Evolutionary conservation across 1,140 invertebrate genomes (phyloP), one percentile per base, ranked within the genome.

Genomic region (Listronotus oregonensis): DNA sequence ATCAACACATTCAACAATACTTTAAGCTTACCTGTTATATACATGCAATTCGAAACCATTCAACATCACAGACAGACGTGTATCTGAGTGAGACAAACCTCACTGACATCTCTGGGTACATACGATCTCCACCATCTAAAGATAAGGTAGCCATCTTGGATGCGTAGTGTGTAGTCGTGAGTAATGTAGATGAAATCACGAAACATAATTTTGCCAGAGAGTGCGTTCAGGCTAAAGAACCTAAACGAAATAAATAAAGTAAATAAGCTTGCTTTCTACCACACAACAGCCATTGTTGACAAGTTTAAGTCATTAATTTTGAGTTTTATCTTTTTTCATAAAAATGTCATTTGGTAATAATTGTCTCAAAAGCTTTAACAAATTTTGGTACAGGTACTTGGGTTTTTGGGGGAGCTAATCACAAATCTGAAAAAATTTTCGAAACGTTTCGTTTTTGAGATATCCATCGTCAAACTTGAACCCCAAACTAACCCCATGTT

Each of bases 191-290:
- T 89, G 75, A 99, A 87, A 84, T 98, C 95, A 69, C 96, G 85
- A 82, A 99, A 98, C 97, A 99, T 99, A 42, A 99, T 92, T 83
- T 99, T 99, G 3, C 97, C 97, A 68, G 95, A 95, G 66, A 99
- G 82, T 27, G 95, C 92, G 81, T 96, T 96, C 39, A 97, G 82
- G 2, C 95, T 95, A 99, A 89, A 12, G 97, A 98, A 64, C 96
- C 95, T 93, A 77, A 32, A 85, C 71, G 15, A 61, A 50, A 27
- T 9, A 12, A 10, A 15, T 12, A 27, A 8, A 42, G 27, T 54
- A 50, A 8, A 11, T 46, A 56, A n/a, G n/a, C n/a, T n/a, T n/a
- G n/a, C n/a, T n/a, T n/a, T n/a, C n/a, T n/a, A n/a, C n/a, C n/a
- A n/a, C n/a, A n/a, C n/a, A n/a, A n/a, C n/a, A n/a, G n/a, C n/a